Evolutionary conservation across 2,113 vertebrate genomes (phyloP).

Genomic region (Eublepharis macularius): DNA sequence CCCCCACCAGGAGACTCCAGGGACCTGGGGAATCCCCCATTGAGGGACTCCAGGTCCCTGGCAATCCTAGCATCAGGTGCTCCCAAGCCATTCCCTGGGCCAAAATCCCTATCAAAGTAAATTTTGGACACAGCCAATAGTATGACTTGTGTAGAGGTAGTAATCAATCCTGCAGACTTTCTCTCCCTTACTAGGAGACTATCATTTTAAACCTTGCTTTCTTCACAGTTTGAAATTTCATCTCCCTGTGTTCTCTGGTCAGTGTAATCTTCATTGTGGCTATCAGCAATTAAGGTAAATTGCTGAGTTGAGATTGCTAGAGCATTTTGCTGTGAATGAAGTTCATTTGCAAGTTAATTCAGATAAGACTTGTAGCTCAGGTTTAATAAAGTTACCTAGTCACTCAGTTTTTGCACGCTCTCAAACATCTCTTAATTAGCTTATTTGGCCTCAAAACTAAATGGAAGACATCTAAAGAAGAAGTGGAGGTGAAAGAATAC

Average conservation of each 20-base stretch:
- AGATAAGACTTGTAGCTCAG: neutral
- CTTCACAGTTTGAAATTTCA: neutral
- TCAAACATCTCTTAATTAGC: neutral
- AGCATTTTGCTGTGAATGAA: neutral
- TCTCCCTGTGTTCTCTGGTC: neutral
- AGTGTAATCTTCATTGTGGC: neutral
- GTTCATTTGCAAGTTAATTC: slow-evolving; percentile 12
- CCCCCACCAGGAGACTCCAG: too few species aligned
- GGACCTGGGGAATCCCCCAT: too few species aligned
- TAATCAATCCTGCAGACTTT: neutral
- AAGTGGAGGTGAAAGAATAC: neutral
- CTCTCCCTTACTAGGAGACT: neutral
- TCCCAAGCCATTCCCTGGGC: too few species aligned
- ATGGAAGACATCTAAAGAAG: neutral
- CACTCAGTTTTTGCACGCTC: neutral
- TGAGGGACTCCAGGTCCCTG: too few species aligned
- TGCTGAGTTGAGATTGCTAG: slow-evolving; percentile 7
- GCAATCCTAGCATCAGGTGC: too few species aligned
- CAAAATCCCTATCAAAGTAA: neutral
- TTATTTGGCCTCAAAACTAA: neutral
- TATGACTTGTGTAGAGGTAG: too few species aligned
- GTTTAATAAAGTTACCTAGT: neutral
- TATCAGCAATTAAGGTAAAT: slow-evolving; percentile 8
- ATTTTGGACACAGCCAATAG: neutral
- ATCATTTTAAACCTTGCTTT: too few species aligned